These are phyloP conservation scores for Agrochola macilenta DNA, from an alignment of 2,888 invertebrate species.

Conservation along the genomic window DNA sequence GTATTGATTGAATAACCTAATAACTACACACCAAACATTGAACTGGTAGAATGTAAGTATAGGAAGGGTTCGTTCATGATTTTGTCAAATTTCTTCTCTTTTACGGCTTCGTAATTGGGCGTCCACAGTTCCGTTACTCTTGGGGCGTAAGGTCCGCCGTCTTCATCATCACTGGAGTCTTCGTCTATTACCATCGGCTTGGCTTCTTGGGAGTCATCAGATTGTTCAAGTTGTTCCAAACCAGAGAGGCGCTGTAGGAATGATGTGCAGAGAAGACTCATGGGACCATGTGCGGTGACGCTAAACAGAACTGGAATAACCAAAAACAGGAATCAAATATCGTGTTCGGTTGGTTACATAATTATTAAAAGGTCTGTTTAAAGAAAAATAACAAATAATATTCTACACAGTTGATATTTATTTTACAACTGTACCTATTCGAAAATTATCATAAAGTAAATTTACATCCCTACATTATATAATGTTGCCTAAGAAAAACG, in stretches of 20 bases:
- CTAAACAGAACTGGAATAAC: constrained; percentile 83
- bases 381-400: constrained; percentile 8
- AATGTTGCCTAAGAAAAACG: constrained; percentile 3
- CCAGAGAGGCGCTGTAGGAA: constrained; percentile 86
- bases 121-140: constrained; percentile 82
- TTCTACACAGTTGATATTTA: constrained; percentile 14
- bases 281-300: constrained; percentile 87
- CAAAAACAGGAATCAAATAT: background rate
- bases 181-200: constrained; percentile 74
- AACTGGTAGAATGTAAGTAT: constrained; percentile 76
- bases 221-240: constrained; percentile 71
- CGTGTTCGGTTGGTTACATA: background rate
- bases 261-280: constrained; percentile 83
- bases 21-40: constrained; percentile 78
- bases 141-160: constrained; percentile 72
- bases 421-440: background rate
- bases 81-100: constrained; percentile 86
- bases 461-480: background rate
- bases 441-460: too few species aligned
- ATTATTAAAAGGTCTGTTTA: background rate
- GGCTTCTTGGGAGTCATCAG: constrained; percentile 67
- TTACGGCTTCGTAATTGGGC: constrained; percentile 84
- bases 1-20: constrained; percentile 41
- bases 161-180: constrained; percentile 82
- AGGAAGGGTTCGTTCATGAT: constrained; percentile 80